Evolutionary conservation across 1,140 invertebrate genomes (phyloP), one percentile per base, ranked within the genome.

Genomic region (Ectropis grisescens): DNA sequence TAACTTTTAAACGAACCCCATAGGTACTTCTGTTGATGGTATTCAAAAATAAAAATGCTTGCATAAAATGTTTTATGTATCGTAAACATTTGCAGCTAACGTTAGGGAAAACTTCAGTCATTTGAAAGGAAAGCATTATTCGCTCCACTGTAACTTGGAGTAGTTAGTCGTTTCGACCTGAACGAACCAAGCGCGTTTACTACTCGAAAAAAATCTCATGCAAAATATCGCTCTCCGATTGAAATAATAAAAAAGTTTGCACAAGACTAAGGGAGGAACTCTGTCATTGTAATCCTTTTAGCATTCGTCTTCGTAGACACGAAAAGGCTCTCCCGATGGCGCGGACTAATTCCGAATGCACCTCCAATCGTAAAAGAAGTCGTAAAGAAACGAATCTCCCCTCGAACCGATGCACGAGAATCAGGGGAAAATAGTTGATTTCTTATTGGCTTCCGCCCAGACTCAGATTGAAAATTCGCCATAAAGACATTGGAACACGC

Each of bases 401-500:
- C 66, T 68, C 61, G 51, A 62, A 64, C 55, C 60, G 58, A 70
- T 74, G 71, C 69, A 68, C 65, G 58, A 48, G 66, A 68, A 68
- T 71, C 70, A 71, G 60, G 69, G 68, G 60, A 72, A 75, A 80
- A 80, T 75, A 75, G 64, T 80, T 80, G 75, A 80, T 80, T 80
- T 80, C 69, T 76, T 78, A 78, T 80, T 80, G 75, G 68, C 66
- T 75, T 69, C 70, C 64, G 52, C 70, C 71, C 71, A 76, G 70
- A 64, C 62, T 68, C 66, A 78, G 72, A 78, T 80, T 78, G 72
- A 80, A 81, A 78, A 78, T 76, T 75, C 59, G 67, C 72, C 70
- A 76, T 81, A 78, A 80, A 75, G 72, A 81, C 76, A 81, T 81
- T 81, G 70, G 59, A 55, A 74, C 69, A 80, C 75, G 70, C 70